A percentile compares a stretch with the other conserved stretches of the same genome.
These are phyloP conservation scores for Odocoileus hemionus DNA, from an alignment of 2,113 vertebrate genomes.

Conservation along the genomic window DNA sequence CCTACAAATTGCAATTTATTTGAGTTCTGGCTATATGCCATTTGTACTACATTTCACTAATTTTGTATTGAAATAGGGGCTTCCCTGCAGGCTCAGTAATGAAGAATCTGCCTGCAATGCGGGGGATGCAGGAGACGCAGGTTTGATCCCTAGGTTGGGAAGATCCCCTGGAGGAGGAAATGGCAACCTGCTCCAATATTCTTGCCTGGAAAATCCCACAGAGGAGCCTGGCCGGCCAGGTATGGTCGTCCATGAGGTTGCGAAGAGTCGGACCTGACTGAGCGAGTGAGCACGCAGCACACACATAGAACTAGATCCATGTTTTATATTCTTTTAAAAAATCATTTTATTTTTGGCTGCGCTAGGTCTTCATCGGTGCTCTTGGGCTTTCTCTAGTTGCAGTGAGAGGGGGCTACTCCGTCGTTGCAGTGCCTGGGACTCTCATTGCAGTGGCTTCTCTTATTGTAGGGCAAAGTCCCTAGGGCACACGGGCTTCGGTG, in stretches of 20 bases:
- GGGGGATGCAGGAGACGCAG: not conserved
- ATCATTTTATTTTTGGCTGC: not conserved
- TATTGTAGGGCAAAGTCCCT: not conserved
- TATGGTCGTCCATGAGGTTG: not conserved
- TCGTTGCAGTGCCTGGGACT: not conserved
- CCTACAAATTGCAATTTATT: accelerated
- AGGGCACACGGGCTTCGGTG: not conserved
- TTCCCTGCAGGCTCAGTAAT: not conserved
- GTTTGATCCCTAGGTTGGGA: not conserved
- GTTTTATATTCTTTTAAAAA: not conserved
- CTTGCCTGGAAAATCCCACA: not conserved
- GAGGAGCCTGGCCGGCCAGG: not conserved
- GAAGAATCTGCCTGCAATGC: not conserved
- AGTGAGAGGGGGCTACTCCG: not conserved
- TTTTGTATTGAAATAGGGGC: not conserved
- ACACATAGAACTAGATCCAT: accelerated
- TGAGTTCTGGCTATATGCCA: not conserved
- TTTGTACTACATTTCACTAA: accelerated
- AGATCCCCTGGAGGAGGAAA: not conserved
- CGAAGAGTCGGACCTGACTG: not conserved
- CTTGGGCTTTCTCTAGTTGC: not conserved
- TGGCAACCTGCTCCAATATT: not conserved
- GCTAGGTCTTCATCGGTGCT: not conserved
- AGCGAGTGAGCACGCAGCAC: not conserved
- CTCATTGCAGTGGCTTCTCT: not conserved